Evolutionary conservation across 2,113 vertebrate species (phyloP), one percentile per base, ranked within the genome.

Genomic region (Semnopithecus entellus): DNA sequence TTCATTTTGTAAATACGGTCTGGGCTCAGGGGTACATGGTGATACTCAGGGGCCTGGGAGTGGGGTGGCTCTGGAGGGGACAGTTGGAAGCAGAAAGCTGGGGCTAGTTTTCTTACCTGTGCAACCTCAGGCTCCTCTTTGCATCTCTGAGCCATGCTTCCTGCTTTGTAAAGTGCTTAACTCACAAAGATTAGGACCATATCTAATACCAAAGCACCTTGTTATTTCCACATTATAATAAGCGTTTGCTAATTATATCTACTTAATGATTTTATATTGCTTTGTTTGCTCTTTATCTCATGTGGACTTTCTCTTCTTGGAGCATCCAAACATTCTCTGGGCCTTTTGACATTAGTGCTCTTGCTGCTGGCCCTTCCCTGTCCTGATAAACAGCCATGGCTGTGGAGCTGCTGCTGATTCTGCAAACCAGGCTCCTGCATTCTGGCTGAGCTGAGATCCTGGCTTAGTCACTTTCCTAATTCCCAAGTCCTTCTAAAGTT

Each of bases 351-450:
- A 4, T 64, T 32, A 30, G 32, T 30, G 27, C 61, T 83, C 52
- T 72, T 5, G 38, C 35, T 66, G 32, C 16, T 0, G 2, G 4
- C 16, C 16, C 38, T 27, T 5, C 17, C 20, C 23, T n/a, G 22
- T 8, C 9, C 23, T 50, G 14, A 40, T 20, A 40, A 32, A 48
- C 0, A 6, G 10, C 25, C n/a, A 17, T 16, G 64, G 52, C 16
- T 38, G 1, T 3, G 17, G 25, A 12, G 40, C 2, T 1, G 13
- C 3, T 1, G 17, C 57, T 45, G 22, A 0, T n/a, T 66, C 59
- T 7, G 81, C 76, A 61, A 38, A 32, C 11, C 16, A 30, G 9
- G 87, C 30, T 27, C 35, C 22, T 68, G 27, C 35, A 13, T 43
- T 40, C 17, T 22, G 1, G 16, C 9, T 50, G 35, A 66, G 35